Conservation (phyloP, 2,888 invertebrate genomes). For the Andricus quercusramuli region DNA sequence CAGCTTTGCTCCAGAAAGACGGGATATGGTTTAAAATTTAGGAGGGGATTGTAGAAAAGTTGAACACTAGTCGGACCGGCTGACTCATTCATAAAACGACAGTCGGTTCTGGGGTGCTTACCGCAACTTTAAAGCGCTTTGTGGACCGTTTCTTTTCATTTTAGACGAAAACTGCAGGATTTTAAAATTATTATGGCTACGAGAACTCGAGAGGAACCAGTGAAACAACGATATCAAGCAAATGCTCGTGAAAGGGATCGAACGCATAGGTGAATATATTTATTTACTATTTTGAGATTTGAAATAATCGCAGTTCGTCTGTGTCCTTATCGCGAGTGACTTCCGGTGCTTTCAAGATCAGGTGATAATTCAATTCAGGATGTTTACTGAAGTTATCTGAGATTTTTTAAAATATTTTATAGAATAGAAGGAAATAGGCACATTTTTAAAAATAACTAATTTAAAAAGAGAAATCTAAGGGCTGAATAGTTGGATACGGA, state of each 20-base stretch:
- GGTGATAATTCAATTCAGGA: neutral
- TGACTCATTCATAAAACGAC: conserved; percentile 41
- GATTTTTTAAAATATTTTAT: no score
- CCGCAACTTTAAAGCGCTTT: neutral
- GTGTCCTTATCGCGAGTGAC: conserved; percentile 1
- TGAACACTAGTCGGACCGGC: conserved; percentile 22
- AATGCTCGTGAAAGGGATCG: conserved; percentile 91
- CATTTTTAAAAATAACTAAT: no score
- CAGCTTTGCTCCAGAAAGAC: conserved; percentile 30
- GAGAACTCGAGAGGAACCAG: conserved; percentile 14
- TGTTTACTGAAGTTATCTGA: no score
- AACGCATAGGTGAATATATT: conserved; percentile 86
- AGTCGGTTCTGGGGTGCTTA: conserved; percentile 10
- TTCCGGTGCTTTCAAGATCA: conserved; percentile 2
- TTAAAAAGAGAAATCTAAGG: no score
- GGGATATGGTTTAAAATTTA: neutral
- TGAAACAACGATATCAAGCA: conserved; percentile 86
- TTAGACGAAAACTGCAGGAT: neutral
- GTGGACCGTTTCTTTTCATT: neutral
- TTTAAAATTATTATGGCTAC: conserved; percentile 19
- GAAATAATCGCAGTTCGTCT: neutral
- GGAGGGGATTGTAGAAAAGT: conserved; percentile 19
- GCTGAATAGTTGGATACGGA: no score
- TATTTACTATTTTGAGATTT: neutral
- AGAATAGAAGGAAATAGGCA: no score